Conservation (phyloP, 1,140 invertebrate genomes). For the Frieseomelitta varia region DNA sequence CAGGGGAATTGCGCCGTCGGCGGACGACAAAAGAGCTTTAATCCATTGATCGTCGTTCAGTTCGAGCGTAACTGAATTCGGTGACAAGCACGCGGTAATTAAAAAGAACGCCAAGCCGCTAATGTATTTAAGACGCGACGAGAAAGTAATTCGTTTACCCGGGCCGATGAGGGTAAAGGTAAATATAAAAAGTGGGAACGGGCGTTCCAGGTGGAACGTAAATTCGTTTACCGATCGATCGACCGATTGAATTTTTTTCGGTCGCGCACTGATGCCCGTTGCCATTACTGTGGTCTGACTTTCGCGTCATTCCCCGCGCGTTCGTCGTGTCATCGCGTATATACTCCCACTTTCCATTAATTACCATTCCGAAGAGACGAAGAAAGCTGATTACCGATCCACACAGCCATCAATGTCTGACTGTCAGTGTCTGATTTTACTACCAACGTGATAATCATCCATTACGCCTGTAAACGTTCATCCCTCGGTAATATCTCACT, state of each 20-base stretch:
- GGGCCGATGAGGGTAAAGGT: no score
- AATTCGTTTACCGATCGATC: neutral
- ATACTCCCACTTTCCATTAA: neutral
- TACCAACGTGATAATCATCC: neutral
- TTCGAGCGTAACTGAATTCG: conserved; percentile 28
- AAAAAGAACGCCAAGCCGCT: neutral
- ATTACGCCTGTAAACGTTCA: neutral
- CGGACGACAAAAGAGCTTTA: conserved; percentile 16
- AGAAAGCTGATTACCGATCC: no score
- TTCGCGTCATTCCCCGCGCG: neutral
- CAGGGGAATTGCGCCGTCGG: conserved; percentile 39
- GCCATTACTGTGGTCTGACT: neutral
- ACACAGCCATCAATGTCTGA: neutral
- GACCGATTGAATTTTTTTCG: neutral
- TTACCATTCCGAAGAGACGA: neutral
- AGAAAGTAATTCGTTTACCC: conserved; percentile 6
- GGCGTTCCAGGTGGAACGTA: neutral
- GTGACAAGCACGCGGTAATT: conserved; percentile 15
- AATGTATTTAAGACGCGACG: conserved; percentile 3
- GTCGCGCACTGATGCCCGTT: neutral
- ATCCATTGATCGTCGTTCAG: conserved; percentile 25
- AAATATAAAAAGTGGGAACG: neutral
- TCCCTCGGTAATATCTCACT: neutral
- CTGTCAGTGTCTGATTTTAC: neutral
- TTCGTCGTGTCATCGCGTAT: neutral